A percentile compares a stretch with the other conserved stretches of the same genome.
These are phyloP conservation scores for Plebejus argus DNA, from an alignment of 2,888 invertebrate species.

Conservation along the genomic window DNA sequence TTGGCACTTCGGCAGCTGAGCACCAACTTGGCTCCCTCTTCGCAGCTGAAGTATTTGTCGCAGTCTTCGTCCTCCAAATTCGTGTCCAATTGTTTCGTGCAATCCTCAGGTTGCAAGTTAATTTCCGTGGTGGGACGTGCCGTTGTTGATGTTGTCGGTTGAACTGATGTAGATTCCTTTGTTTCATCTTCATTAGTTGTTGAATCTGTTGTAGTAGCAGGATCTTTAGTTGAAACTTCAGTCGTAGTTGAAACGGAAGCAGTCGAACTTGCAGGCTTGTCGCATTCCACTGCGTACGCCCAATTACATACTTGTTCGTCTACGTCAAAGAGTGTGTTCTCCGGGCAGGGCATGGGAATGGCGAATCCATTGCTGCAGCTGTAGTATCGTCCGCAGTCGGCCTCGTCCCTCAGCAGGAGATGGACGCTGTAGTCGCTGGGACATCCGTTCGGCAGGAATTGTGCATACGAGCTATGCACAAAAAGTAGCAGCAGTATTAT, in stretches of 20 bases:
- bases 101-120: not conserved
- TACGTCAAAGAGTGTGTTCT: not conserved
- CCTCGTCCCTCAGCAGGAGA: conserved; percentile 15
- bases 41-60: conserved; percentile 22
- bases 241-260: not conserved
- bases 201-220: not conserved
- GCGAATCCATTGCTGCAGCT: conserved; percentile 24
- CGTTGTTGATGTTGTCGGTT: conserved; percentile 17
- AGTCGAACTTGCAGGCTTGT: not conserved
- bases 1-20: conserved; percentile 15
- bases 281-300: not conserved
- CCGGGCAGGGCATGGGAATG: conserved; percentile 16
- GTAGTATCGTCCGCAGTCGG: conserved; percentile 12
- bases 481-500: not conserved
- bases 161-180: not conserved
- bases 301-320: conserved; percentile 22
- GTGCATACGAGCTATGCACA: not conserved
- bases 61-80: not conserved
- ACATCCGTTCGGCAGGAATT: conserved; percentile 15
- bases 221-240: not conserved
- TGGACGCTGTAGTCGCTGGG: conserved; percentile 6
- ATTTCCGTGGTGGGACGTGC: not conserved
- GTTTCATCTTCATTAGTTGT: not conserved
- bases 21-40: conserved; percentile 8
- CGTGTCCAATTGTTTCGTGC: not conserved